These are phyloP conservation scores for Diplolepis rosae DNA, from an alignment of 2,888 invertebrate genomes.

Conservation along the genomic window DNA sequence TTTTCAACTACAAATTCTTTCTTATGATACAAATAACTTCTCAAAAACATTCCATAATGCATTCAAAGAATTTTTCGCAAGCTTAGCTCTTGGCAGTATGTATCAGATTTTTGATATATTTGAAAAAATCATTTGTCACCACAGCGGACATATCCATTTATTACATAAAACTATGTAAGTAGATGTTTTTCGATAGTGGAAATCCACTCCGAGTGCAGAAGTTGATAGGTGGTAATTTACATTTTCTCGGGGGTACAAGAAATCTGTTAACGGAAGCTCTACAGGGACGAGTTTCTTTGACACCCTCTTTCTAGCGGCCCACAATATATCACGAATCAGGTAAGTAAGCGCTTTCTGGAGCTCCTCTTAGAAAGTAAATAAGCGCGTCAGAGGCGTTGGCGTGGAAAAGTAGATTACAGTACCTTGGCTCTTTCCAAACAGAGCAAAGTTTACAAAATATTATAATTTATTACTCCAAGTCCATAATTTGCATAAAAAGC, in stretches of 20 bases:
- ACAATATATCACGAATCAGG: constrained; percentile 5
- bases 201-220: too few species aligned
- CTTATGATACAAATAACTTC: too few species aligned
- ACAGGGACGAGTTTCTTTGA: not conserved
- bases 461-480: constrained; percentile 6
- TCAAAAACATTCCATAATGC: too few species aligned
- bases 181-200: too few species aligned
- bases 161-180: too few species aligned
- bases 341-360: constrained; percentile 9
- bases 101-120: too few species aligned
- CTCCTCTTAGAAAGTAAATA: constrained; percentile 18
- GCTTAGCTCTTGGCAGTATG: too few species aligned
- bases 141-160: too few species aligned
- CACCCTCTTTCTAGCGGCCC: not conserved
- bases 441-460: constrained; percentile 15
- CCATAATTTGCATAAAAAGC: constrained; percentile 39
- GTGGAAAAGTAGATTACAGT: constrained; percentile 12
- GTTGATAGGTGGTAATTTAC: not conserved
- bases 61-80: too few species aligned
- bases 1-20: too few species aligned
- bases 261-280: not conserved
- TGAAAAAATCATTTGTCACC: too few species aligned
- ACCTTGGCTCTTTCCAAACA: not conserved
- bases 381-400: not conserved
- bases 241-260: not conserved